Evolutionary conservation across 2,888 invertebrate species (phyloP).

Genomic region (Creontiades dilutus): DNA sequence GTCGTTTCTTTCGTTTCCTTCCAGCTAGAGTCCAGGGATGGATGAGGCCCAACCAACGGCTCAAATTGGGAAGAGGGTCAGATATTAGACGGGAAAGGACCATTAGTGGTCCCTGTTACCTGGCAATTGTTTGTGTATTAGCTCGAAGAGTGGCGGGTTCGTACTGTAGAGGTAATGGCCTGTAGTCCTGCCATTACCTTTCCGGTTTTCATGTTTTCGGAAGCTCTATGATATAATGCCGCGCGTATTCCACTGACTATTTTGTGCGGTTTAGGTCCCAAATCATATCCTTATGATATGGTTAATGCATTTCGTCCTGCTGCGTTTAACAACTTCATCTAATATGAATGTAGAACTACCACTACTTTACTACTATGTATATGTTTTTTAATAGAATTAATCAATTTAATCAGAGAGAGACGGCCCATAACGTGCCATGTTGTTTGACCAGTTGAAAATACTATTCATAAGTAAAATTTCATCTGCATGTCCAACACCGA

Average conservation of each 20-base stretch:
- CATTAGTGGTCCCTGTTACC: constrained; percentile 25
- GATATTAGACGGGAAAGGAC: constrained; percentile 23
- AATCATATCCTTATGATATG: too few relatives aligned
- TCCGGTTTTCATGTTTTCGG: constrained; percentile 3
- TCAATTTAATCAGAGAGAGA: too few relatives aligned
- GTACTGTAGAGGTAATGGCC: constrained; percentile 8
- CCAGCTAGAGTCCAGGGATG: neutral
- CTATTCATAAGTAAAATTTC: too few relatives aligned
- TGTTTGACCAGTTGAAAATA: too few relatives aligned
- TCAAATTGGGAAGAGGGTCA: neutral
- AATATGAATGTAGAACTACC: too few relatives aligned
- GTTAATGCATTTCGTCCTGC: too few relatives aligned
- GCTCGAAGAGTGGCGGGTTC: neutral
- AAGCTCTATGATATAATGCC: neutral
- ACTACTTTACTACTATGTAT: too few relatives aligned
- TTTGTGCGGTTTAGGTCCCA: too few relatives aligned
- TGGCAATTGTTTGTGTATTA: constrained; percentile 39
- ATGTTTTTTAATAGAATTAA: too few relatives aligned
- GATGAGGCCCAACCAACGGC: neutral
- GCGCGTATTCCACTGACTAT: neutral
- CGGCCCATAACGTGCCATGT: too few relatives aligned
- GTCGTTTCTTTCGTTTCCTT: constrained; percentile 32
- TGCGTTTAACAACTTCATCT: too few relatives aligned
- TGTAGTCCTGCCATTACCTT: neutral
- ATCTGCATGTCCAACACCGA: too few relatives aligned